Evolutionary conservation across 2,797 vertebrate species (phyloP), one percentile per base, ranked within the genome.

Genomic region (Mus minutoides): DNA sequence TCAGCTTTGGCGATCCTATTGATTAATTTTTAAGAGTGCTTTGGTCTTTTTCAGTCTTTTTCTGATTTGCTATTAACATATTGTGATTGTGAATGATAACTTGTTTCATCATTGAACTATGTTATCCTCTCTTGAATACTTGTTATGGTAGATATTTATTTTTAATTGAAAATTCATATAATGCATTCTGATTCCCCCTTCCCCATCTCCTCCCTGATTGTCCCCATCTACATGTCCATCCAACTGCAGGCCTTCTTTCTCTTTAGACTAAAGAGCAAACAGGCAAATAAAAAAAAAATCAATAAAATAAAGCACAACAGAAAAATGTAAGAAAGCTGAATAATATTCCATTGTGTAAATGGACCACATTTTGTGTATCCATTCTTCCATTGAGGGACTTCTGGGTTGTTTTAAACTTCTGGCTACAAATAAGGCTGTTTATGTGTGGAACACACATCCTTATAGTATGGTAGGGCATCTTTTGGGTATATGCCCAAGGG

Each of bases 121-220:
- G 56, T 91, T 75, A 73, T 86, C 93, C 17, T 90, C 58, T 87
- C 77, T 76, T 87, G n/a, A 71, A 58, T 54, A 82, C 92, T 94
- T 79, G 31, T 90, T 79, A 7, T 88, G 21, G 37, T 73, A 37
- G 16, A 52, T 34, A 34, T 21, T 78, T 34, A 12, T 73, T 79
- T 77, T 54, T 79, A 79, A 52, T 79, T 54, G 77, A 79, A 76
- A 78, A 79, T 54, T 79, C 17, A 54, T 22, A 34, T 34, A 54
- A 11, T 79, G 54, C 52, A 78, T 52, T 34, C 77, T 73, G 21
- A 11, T 22, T 52, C 31, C 49, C 49, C 14, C 46, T 52, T 52
- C 29, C 46, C 31, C 46, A 19, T 16, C 16, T 52, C 29, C 46
- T 78, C 46, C 29, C 76, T 78, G 2, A 34, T 34, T 10, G 9